A percentile compares a stretch with the other conserved stretches of the same genome.
Conservation (phyloP, 2,113 vertebrate species). For the Sigmodon hispidus region DNA sequence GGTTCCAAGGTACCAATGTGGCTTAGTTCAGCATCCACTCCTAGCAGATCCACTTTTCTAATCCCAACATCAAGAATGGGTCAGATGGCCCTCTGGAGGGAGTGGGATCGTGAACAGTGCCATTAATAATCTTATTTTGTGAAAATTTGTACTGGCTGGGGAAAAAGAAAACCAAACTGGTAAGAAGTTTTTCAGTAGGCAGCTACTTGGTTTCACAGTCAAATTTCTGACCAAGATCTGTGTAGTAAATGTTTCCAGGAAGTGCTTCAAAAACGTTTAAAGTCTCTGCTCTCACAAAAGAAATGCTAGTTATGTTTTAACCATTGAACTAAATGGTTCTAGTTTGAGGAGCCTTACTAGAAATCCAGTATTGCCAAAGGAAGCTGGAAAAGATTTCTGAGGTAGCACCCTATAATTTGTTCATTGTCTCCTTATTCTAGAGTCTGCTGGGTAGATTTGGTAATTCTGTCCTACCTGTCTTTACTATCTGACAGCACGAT, state of each 20-base stretch:
- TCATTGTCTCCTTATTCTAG: not conserved
- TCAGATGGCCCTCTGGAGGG: too few relatives aligned
- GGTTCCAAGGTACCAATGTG: too few relatives aligned
- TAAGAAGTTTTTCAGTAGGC: conserved; percentile 52
- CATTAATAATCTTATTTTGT: not conserved
- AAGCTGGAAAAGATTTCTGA: conserved; percentile 7
- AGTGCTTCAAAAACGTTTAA: conserved; percentile 21
- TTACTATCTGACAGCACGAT: conserved; percentile 13
- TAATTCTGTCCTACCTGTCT: not conserved
- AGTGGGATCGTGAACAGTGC: not conserved
- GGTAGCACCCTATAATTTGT: not conserved
- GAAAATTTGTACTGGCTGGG: conserved; percentile 8
- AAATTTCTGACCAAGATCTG: conserved; percentile 28
- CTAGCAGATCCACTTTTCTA: too few relatives aligned
- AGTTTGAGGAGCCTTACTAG: not conserved
- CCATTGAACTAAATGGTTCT: conserved; percentile 10
- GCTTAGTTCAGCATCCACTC: too few relatives aligned
- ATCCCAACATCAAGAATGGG: too few relatives aligned
- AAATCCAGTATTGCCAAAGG: conserved; percentile 5
- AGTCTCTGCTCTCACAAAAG: conserved; percentile 3
- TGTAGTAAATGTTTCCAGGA: conserved; percentile 9
- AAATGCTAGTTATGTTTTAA: conserved; percentile 50
- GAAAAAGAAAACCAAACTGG: not conserved
- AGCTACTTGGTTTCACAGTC: conserved; percentile 7
- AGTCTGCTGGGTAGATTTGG: not conserved